phyloP scores from a whole-genome alignment of 37 sponge, comb jelly and placozoan species.

The Haliclona indistincta region DNA sequence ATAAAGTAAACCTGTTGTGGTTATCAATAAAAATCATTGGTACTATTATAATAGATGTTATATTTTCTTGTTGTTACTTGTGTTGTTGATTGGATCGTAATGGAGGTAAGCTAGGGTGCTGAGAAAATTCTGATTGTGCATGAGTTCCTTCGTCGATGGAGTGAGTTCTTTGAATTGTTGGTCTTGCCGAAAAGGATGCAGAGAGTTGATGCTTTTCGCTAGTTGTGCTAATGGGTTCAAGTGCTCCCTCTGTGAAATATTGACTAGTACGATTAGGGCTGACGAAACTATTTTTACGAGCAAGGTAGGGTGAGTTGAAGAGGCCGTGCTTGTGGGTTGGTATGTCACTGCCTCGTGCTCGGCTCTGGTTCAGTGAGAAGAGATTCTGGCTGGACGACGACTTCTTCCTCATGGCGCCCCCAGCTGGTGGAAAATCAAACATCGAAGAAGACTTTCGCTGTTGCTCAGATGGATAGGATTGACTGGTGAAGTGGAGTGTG shows the following conservation, averaged over 20 bases:
- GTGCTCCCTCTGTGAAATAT: slow-evolving; percentile 24
- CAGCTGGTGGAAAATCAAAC: slow-evolving; percentile 28
- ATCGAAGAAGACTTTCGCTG: too few species aligned
- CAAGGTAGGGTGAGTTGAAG: slow-evolving; percentile 22
- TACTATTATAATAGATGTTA: too few species aligned
- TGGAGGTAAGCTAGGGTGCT: too few species aligned
- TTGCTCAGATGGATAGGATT: background rate
- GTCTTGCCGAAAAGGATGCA: too few species aligned
- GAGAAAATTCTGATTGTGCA: too few species aligned
- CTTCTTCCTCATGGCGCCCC: slow-evolving; percentile 8
- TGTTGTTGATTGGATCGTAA: too few species aligned
- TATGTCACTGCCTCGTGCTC: background rate
- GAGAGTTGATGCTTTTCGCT: too few species aligned
- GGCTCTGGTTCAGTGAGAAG: background rate
- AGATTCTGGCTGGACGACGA: background rate
- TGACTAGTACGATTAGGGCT: slow-evolving; percentile 14
- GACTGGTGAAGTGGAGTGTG: background rate
- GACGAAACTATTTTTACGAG: background rate
- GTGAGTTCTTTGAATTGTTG: too few species aligned
- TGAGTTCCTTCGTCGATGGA: too few species aligned
- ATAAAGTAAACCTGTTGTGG: too few species aligned
- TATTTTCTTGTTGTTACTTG: too few species aligned
- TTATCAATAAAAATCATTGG: too few species aligned
- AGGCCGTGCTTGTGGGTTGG: slow-evolving; percentile 20
- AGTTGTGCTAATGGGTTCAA: slow-evolving; percentile 48